Evolutionary conservation across 2,888 invertebrate species (phyloP), one percentile per base, ranked within the genome.

Genomic region (Stegophylla sp.): DNA sequence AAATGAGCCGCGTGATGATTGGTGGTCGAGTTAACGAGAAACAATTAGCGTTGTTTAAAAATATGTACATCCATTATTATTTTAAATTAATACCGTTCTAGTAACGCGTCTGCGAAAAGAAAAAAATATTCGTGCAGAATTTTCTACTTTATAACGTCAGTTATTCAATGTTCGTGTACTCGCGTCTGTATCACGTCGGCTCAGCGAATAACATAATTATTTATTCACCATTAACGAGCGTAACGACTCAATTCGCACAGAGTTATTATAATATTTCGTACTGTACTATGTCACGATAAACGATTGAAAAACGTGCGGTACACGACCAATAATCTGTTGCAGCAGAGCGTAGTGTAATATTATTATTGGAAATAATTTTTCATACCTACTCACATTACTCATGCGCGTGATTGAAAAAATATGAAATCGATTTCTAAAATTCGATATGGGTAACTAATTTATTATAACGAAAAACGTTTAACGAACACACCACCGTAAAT

Each of bases 11-110:
- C 23, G 20, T n/a, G 28, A 45, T 45, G 61, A 28, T 26, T 20
- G 10, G 59, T 61, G 10, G 59, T 73, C 73, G 28, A 61, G 28
- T 61, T 61, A 61, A 73, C 61, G 28, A 45, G 61, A 15, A 73
- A 73, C 45, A 73, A 73, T 73, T 43, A 48, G 45, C 45, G 73
- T 73, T 61, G 73, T 73, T 73, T 20, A 20, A 26, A 61, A n/a
- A n/a, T n/a, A n/a, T n/a, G n/a, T n/a, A 45, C 48, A 15, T 61
- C n/a, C 15, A 48, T 73, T 45, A 15, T 73, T 61, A 61, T 61
- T 73, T 48, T n/a, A 26, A 73, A 61, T 61, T n/a, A 61, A 45
- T 45, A 61, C 15, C 7, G 4, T 15, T n/a, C 3, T 13, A n/a
- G 20, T 26, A 26, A 34, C 9, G 13, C 28, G 15, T 61, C 45